Evolutionary conservation across 2,888 invertebrate genomes (phyloP).

Genomic region (Temnothorax ravouxi): DNA sequence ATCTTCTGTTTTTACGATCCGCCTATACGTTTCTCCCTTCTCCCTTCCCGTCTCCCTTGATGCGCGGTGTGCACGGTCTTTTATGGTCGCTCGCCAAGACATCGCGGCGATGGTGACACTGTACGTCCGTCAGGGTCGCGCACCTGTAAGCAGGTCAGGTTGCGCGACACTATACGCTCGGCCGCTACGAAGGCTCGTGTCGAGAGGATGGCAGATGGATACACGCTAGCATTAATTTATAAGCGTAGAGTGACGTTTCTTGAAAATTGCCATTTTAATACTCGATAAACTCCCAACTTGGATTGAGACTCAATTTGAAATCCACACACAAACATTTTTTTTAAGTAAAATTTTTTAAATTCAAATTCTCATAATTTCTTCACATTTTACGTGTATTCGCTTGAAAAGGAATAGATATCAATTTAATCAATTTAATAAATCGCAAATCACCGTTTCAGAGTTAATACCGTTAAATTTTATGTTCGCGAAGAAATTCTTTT

Average conservation of each 20-base stretch:
- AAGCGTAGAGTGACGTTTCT: conserved; percentile 9
- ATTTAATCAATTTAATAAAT: not conserved
- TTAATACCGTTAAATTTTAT: not conserved
- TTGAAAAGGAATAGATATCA: not conserved
- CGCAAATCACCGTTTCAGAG: not conserved
- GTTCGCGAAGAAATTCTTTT: not conserved
- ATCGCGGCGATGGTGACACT: conserved; percentile 49
- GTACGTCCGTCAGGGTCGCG: conserved; percentile 54
- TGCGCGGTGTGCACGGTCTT: conserved; percentile 21
- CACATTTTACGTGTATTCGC: not conserved
- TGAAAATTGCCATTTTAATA: not conserved
- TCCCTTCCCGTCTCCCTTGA: not conserved
- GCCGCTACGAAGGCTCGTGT: conserved; percentile 14
- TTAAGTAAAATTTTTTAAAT: not conserved
- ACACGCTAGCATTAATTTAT: conserved; percentile 16
- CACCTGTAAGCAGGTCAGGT: conserved; percentile 55
- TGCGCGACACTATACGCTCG: conserved; percentile 32
- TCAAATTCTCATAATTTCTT: conserved; percentile 17
- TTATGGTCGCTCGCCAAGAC: conserved; percentile 53
- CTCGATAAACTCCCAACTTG: not conserved
- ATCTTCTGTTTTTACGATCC: conserved; percentile 38
- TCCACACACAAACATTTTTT: not conserved
- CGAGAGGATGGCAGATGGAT: not conserved
- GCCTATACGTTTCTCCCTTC: conserved; percentile 11
- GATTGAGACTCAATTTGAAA: not conserved